Evolutionary conservation across 2,888 invertebrate species (phyloP), one percentile per base, ranked within the genome.

Genomic region (Pheosia tremula): DNA sequence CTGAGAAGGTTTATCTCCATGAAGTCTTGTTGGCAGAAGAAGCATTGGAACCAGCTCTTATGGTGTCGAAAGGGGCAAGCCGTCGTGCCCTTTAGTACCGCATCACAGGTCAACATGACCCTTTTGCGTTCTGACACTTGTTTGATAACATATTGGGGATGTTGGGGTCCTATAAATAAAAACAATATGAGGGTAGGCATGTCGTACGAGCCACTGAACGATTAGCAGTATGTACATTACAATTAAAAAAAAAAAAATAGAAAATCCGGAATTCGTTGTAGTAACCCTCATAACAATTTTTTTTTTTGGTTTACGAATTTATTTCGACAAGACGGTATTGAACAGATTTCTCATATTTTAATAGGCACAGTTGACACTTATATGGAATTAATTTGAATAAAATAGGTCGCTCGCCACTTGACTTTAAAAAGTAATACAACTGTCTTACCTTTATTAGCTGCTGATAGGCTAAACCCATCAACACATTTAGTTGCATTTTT

Each of bases 31-130:
- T 80, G 74, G 69, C 92, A 92, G 77, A 85, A 92, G 71, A 92
- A 91, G 57, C 92, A 92, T 67, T 86, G 90, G 76, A 92, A 92
- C 91, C 92, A 92, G 71, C 91, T 91, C 50, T 87, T 88, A 72
- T 87, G 87, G 66, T 92, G 92, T 36, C 91, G 78, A 69, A 92
- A 92, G 0, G 91, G 91, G 54, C 91, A 92, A 0, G 91, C 91
- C 0, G 90, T 91, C 3, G 91, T 91, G 58, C 88, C 77, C 60
- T 71, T 80, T 0, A 92, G 78, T 3, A 92, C 80, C 2, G 77
- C 83, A 8, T 81, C 78, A 59, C 90, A 90, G 0, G 91, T 91
- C 3, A 85, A 36, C 57, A 83, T 88, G 4, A 90, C 76, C 0
- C 87, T 82, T 71, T 85, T 88, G 0, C 90, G 75, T 69, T 90